These are phyloP conservation scores for Chaetodon trifasciatus DNA, from an alignment of 2,797 vertebrate genomes.

Conservation along the genomic window DNA sequence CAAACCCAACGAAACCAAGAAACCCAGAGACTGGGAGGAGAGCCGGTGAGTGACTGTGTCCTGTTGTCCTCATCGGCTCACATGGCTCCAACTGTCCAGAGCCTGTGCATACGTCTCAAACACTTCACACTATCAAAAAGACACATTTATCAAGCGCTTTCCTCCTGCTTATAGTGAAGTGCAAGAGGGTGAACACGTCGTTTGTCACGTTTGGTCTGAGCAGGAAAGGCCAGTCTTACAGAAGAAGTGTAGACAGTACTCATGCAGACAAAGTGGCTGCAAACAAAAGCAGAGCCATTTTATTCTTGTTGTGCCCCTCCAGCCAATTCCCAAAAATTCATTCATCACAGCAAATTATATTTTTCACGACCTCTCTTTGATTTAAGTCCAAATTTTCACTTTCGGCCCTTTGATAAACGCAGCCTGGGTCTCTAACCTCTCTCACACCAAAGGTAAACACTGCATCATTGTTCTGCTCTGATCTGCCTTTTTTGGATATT, in stretches of 20 bases:
- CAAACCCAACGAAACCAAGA: constrained; percentile 99
- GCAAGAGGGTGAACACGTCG: background rate
- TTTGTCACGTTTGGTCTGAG: background rate
- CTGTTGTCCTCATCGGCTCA: background rate
- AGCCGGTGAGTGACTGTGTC: constrained; percentile 88
- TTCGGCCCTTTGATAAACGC: background rate
- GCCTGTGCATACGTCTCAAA: background rate
- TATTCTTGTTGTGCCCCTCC: background rate
- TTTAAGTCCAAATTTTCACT: background rate
- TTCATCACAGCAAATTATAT: background rate
- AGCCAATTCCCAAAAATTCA: no score
- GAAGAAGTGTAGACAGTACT: no score
- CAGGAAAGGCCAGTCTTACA: background rate
- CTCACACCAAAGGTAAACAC: background rate
- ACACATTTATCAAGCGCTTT: background rate
- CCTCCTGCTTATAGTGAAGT: background rate
- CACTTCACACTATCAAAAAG: background rate
- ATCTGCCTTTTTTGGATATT: constrained; percentile 14
- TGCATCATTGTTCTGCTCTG: background rate
- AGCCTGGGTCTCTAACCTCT: background rate
- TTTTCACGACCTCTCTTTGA: background rate
- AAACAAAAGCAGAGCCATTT: background rate
- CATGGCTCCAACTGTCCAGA: background rate
- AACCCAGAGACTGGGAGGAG: constrained; percentile 97
- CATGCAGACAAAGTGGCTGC: no score